phyloP scores from a whole-genome alignment of 2,113 vertebrate genomes.

The Noturus placidus region DNA sequence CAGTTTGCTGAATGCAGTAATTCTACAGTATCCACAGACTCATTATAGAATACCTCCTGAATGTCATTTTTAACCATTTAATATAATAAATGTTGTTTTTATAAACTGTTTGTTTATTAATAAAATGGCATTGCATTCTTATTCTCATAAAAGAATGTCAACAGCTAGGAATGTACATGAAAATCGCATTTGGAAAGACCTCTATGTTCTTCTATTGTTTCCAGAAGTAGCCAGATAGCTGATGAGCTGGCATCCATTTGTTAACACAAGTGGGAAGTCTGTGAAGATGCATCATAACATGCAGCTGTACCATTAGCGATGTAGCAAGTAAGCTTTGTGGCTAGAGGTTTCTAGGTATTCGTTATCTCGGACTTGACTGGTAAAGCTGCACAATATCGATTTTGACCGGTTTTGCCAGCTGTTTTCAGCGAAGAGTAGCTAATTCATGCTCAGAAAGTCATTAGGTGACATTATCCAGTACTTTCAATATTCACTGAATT shows the following conservation, averaged over 20 bases:
- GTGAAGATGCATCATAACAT: too few relatives aligned
- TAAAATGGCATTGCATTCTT: background rate
- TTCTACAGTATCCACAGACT: background rate
- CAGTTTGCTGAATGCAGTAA: conserved; percentile 8
- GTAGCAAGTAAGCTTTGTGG: background rate
- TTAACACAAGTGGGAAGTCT: background rate
- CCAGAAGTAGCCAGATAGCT: background rate
- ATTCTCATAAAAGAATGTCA: background rate
- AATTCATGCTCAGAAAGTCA: background rate
- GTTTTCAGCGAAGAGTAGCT: background rate
- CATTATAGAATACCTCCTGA: background rate
- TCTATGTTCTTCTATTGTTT: background rate
- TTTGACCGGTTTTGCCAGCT: background rate
- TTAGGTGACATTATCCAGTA: background rate
- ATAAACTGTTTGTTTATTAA: background rate
- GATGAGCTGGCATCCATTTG: background rate
- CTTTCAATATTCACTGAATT: background rate
- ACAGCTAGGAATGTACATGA: background rate
- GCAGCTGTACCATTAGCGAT: background rate
- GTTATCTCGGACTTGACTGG: background rate
- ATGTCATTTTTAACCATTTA: background rate
- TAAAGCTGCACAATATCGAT: background rate
- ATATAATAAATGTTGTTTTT: too few relatives aligned
- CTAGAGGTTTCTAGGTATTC: background rate
- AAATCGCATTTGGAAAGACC: background rate